phyloP scores from a whole-genome alignment of 1,140 invertebrate species.

The Trinorchestia longiramus region DNA sequence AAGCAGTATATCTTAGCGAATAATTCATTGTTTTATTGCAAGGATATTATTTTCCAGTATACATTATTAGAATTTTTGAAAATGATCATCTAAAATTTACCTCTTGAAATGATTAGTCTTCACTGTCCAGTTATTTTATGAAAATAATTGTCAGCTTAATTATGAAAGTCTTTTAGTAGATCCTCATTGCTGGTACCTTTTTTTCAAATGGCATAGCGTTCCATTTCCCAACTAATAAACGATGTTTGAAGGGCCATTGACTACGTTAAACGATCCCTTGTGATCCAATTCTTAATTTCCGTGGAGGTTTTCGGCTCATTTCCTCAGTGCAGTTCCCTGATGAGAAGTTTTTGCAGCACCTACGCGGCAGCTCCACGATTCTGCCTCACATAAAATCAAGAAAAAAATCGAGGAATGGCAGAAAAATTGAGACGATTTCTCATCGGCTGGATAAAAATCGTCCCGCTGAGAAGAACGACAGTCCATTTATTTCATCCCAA shows the following conservation, averaged over 20 bases:
- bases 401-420: not conserved
- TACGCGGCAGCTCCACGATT: not conserved
- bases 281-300: not conserved
- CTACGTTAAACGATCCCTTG: not conserved
- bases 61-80: not conserved
- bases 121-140: not conserved
- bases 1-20: no score
- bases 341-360: not conserved
- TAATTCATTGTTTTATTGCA: not conserved
- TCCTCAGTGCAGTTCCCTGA: not conserved
- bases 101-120: not conserved
- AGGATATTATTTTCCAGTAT: not conserved
- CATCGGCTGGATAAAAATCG: not conserved
- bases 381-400: not conserved
- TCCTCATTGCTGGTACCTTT: not conserved
- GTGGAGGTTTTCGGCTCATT: not conserved
- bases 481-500: not conserved
- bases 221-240: not conserved
- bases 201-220: not conserved
- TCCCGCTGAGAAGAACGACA: not conserved
- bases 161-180: not conserved
- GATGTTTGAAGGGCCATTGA: not conserved
- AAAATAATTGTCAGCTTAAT: not conserved
- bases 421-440: not conserved
- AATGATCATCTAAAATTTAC: not conserved